Conservation (phyloP, 2,888 invertebrate genomes). For the Spisula subtruncata region DNA sequence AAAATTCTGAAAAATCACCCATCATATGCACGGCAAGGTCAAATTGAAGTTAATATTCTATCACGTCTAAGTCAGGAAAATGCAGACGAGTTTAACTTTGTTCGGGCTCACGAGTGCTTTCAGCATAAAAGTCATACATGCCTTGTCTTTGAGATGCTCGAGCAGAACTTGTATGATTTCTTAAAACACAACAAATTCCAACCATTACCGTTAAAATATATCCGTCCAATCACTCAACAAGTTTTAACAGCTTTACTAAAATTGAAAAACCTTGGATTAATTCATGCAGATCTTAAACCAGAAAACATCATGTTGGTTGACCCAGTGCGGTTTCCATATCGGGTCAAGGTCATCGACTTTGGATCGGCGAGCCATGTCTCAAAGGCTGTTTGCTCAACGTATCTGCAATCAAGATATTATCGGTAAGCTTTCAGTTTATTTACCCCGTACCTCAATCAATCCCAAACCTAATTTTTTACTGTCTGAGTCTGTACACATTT, state of each 20-base stretch:
- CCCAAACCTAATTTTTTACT: neutral
- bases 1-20: conserved; percentile 99
- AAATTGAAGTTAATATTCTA: conserved; percentile 96
- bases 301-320: conserved; percentile 99
- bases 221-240: conserved; percentile 99
- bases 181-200: conserved; percentile 99
- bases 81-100: conserved; percentile 96
- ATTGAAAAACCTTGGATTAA: conserved; percentile 98
- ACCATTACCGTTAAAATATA: conserved; percentile 98
- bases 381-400: conserved; percentile 99
- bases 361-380: conserved; percentile 99
- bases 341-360: conserved; percentile 99
- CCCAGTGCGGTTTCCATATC: conserved; percentile 98
- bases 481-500: neutral
- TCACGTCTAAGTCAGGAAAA: conserved; percentile 88
- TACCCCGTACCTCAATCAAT: neutral
- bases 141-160: conserved; percentile 99
- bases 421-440: conserved; percentile 89
- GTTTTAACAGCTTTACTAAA: conserved; percentile 94
- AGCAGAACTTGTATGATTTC: conserved; percentile 99
- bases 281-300: conserved; percentile 99
- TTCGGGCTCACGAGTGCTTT: conserved; percentile 99
- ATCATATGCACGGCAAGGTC: conserved; percentile 99
- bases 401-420: conserved; percentile 99
- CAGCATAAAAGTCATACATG: conserved; percentile 99